These are phyloP conservation scores for Pseudochirops cupreus DNA, from an alignment of 2,797 vertebrate genomes.

Conservation along the genomic window DNA sequence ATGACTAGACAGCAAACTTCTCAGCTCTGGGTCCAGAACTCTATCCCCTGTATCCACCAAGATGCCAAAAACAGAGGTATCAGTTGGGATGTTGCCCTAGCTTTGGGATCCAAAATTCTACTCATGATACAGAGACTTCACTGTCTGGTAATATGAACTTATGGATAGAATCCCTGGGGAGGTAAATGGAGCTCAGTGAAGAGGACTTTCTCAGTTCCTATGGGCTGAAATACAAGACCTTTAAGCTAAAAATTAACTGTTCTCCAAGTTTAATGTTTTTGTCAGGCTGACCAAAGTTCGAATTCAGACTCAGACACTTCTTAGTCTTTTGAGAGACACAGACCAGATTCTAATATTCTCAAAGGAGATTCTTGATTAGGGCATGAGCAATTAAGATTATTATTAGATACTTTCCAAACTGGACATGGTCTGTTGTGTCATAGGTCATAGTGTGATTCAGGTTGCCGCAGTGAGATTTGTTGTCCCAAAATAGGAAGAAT, in stretches of 20 bases:
- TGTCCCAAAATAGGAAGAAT: not conserved
- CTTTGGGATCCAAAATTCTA: not conserved
- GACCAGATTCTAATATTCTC: not conserved
- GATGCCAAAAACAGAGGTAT: not conserved
- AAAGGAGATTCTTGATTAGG: not conserved
- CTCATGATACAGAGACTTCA: not conserved
- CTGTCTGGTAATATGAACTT: not conserved
- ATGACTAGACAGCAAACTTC: not conserved
- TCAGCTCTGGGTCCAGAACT: not conserved
- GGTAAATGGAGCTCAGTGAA: not conserved
- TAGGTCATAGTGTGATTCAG: not conserved
- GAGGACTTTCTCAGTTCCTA: not conserved
- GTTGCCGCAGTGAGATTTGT: not conserved
- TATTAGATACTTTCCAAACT: not conserved
- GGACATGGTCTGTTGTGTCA: not conserved
- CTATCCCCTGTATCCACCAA: not conserved
- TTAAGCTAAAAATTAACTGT: not conserved
- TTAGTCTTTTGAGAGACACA: not conserved
- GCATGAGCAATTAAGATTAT: not conserved
- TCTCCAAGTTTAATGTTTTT: not conserved
- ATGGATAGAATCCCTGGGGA: not conserved
- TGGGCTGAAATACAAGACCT: not conserved
- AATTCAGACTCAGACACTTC: not conserved
- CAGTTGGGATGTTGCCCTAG: not conserved
- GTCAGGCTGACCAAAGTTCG: not conserved